Percentiles rank a stretch among this genome's conserved stretches.
Evolutionary conservation across 2,888 invertebrate species (phyloP).

Genomic region (Trichacis sp.): DNA sequence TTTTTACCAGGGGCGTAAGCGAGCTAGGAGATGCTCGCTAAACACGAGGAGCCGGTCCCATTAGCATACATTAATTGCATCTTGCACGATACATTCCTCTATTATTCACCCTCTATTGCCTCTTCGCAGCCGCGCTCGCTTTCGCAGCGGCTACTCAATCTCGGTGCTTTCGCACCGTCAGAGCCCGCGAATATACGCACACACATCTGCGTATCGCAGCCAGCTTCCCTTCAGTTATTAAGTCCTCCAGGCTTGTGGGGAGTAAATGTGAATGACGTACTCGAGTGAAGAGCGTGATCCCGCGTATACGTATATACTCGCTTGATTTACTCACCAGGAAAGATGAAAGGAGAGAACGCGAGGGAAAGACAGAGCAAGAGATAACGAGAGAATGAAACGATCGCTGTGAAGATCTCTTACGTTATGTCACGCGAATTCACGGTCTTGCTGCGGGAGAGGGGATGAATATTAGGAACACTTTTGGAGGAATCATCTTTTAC

Average conservation of each 20-base stretch:
- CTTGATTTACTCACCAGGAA: slow-evolving; percentile 33
- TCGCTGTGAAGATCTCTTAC: slow-evolving; percentile 1
- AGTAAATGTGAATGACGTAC: slow-evolving; percentile 11
- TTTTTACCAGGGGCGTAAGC: background rate
- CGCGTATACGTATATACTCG: slow-evolving; percentile 1
- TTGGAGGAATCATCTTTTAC: no score
- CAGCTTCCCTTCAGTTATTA: slow-evolving; percentile 41
- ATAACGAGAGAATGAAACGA: slow-evolving; percentile 7
- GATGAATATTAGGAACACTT: no score
- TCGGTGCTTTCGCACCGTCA: slow-evolving; percentile 12
- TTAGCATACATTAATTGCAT: slow-evolving; percentile 59
- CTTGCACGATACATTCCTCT: slow-evolving; percentile 33
- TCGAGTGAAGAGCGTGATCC: background rate
- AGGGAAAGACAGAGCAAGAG: background rate
- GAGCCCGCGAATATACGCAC: slow-evolving; percentile 5
- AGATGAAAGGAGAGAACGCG: slow-evolving; percentile 16
- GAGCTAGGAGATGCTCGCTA: slow-evolving; percentile 2
- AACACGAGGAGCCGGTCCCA: slow-evolving; percentile 35
- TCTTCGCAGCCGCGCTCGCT: slow-evolving; percentile 14
- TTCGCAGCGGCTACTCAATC: slow-evolving; percentile 35
- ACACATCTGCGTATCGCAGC: slow-evolving; percentile 5
- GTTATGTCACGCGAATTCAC: no score
- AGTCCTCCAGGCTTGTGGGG: slow-evolving; percentile 36
- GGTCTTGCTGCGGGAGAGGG: no score
- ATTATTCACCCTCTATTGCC: slow-evolving; percentile 29